Evolutionary conservation across 2,888 invertebrate species (phyloP), one percentile per base, ranked within the genome.

Genomic region (Brachycybe producta): DNA sequence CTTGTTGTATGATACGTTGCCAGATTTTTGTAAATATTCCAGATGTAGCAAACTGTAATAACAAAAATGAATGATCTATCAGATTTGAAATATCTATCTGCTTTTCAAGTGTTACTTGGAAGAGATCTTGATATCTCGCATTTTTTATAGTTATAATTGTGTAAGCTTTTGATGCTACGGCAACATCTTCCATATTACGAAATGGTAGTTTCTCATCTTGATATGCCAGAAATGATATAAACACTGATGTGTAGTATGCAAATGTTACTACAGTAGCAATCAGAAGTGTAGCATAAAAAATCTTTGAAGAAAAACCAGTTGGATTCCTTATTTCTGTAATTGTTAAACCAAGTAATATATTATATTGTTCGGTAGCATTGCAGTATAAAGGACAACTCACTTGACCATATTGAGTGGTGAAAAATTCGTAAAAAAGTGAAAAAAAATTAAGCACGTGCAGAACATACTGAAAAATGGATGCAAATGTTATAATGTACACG

Each of bases 201-300:
- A 49, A 49, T 27, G 49, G 49, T 7, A 49, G 32, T 19, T 42
- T 40, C 34, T 49, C 49, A 30, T 49, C 49, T 41, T 49, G 49
- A n/a, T 41, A 49, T 5, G 49, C 30, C 17, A 49, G 30, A 32
- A 49, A 49, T 15, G 49, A 40, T 17, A 42, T 49, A 34, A 49
- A 49, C 4, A 39, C 34, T 2, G 41, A 41, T 24, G 49, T 49
- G 42, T 49, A 49, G 28, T 49, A 42, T 30, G 27, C 15, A 41
- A 49, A 49, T 42, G 42, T 30, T 15, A 28, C 42, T 15, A 49
- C 15, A 15, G 41, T 41, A 19, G 21, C 30, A 13, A 49, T 15
- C 8, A 42, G 23, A 17, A 49, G 42, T 13, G 49, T 49, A n/a
- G 28, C 40, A n/a, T 49, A 39, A 11, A 49, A 26, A 17, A 49